A percentile compares a stretch with the other conserved stretches of the same genome.
Evolutionary conservation across 2,888 invertebrate species (phyloP).

Genomic region (Acleris cristana): DNA sequence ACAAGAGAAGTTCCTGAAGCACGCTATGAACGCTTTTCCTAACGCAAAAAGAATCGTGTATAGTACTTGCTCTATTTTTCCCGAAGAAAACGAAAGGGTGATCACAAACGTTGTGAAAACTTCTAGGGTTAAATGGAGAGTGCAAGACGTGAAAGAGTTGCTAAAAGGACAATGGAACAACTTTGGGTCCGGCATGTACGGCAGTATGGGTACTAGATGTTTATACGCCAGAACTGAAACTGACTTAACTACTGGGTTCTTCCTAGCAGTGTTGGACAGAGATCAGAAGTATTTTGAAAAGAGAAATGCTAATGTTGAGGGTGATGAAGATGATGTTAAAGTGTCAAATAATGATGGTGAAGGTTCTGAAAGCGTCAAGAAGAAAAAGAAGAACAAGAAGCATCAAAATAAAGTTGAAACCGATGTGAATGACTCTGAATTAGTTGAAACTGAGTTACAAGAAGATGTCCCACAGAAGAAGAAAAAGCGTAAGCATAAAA

Average conservation of each 20-base stretch:
- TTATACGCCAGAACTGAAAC: slow-evolving; percentile 89
- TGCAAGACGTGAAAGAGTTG: slow-evolving; percentile 85
- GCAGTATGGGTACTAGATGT: slow-evolving; percentile 88
- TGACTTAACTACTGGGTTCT: slow-evolving; percentile 96
- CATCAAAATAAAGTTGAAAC: slow-evolving; percentile 15
- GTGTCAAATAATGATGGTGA: slow-evolving; percentile 2
- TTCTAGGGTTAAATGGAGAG: slow-evolving; percentile 82
- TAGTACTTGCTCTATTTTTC: slow-evolving; percentile 96
- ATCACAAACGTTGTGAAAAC: slow-evolving; percentile 87
- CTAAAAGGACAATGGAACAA: slow-evolving; percentile 87
- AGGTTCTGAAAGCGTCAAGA: background rate
- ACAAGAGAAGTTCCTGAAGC: slow-evolving; percentile 92
- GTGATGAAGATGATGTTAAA: slow-evolving; percentile 1
- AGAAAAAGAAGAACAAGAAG: slow-evolving; percentile 29
- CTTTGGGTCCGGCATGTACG: slow-evolving; percentile 86
- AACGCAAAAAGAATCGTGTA: slow-evolving; percentile 94
- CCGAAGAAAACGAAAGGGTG: slow-evolving; percentile 97
- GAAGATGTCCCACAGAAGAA: slow-evolving; percentile 47
- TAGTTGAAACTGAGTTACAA: slow-evolving; percentile 13
- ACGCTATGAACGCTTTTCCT: slow-evolving; percentile 93
- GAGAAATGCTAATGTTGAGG: slow-evolving; percentile 16
- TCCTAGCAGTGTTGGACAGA: slow-evolving; percentile 94
- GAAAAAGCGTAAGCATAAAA: slow-evolving; percentile 43
- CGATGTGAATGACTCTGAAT: slow-evolving; percentile 30
- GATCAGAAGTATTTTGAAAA: slow-evolving; percentile 71